Percentiles rank a stretch among this genome's conserved stretches.
Conservation (phyloP, 2,888 invertebrate species). For the Petrophora chlorosata region DNA sequence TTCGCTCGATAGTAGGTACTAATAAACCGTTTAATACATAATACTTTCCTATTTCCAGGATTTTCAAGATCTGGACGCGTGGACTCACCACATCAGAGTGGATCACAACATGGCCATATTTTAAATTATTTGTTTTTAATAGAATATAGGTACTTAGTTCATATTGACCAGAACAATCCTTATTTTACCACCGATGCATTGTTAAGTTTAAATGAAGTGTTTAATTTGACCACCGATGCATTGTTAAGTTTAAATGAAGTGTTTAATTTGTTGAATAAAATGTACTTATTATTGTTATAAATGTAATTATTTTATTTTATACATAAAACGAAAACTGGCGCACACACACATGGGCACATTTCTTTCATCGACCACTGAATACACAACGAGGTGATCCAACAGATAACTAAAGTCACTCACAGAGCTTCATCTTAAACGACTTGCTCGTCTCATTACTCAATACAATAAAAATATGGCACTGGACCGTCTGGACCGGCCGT, state of each 20-base stretch:
- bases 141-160: background rate
- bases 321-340: no score
- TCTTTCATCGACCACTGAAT: no score
- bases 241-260: slow-evolving; percentile 23
- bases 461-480: no score
- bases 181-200: background rate
- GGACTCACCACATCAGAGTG: slow-evolving; percentile 60
- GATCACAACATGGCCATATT: slow-evolving; percentile 56
- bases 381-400: no score
- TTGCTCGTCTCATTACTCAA: no score
- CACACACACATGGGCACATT: no score
- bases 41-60: slow-evolving; percentile 57
- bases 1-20: no score
- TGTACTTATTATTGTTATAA: background rate
- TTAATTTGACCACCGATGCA: slow-evolving; percentile 17
- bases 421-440: no score
- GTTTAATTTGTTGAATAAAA: slow-evolving; percentile 13
- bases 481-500: no score
- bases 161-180: background rate
- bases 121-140: slow-evolving; percentile 7
- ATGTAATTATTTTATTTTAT: background rate
- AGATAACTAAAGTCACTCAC: no score
- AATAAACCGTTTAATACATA: no score
- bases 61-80: slow-evolving; percentile 66
- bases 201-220: background rate